Evolutionary conservation across 1,140 invertebrate genomes (phyloP), one percentile per base, ranked within the genome.

Genomic region (Frieseomelitta varia): DNA sequence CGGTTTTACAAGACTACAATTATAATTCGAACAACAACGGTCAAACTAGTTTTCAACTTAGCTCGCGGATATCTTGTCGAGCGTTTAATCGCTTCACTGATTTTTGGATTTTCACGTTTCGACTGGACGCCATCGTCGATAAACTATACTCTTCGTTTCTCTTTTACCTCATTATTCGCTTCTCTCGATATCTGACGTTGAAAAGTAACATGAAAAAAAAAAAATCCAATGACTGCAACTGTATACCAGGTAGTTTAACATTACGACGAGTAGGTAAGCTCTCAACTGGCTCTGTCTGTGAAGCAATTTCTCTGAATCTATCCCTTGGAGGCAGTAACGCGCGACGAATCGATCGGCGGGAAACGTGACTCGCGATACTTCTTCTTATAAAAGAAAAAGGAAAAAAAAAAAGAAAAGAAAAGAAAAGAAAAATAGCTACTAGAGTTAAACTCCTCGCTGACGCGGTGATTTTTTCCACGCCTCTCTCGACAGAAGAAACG

Each of bases 341-440:
- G 75, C 84, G 84, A 85, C 75, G 81, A 91, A 90, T 90, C 80
- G 84, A 82, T 90, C 85, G 69, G 78, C 58, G 24, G 58, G 19
- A 73, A 76, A 87, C 88, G 84, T 89, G 87, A 88, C 87, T 77
- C 79, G 85, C 72, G 71, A 58, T 67, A 63, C 56, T 78, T 77
- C 51, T 65, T 24, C 55, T 39, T 55, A 47, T 21, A 53, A 19
- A 81, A 81, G 81, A 61, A n/a, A 58, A 55, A 24, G 24, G 78
- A 84, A 39, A 39, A 53, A 11, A 81, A 84, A 81, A 61, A n/a
- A 61, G 8, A 19, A 58, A 24, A 84, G 81, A 11, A 81, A 81
- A 84, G 19, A 58, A 58, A 39, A 53, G 24, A 24, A 81, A 84
- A 84, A 73, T 75, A 63, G 24, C 72, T 51, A 19, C 10, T 30